Evolutionary conservation across 2,888 invertebrate genomes (phyloP).

Genomic region (Acanthosepion lycidas): DNA sequence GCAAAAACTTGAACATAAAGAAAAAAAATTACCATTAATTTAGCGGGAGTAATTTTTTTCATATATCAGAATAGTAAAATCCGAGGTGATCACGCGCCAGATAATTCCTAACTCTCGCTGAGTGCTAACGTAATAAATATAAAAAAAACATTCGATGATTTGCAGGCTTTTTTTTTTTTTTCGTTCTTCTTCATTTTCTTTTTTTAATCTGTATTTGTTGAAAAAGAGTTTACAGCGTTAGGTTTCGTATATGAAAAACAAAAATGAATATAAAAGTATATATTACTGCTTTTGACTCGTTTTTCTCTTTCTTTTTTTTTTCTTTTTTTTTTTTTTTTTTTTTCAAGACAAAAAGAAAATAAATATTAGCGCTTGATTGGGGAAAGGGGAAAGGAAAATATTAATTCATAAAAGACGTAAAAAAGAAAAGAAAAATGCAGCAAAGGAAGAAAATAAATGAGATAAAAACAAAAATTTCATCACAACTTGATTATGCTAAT

Average conservation of each 20-base stretch:
- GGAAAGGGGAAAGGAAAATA: background rate
- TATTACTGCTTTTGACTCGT: background rate
- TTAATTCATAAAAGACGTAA: background rate
- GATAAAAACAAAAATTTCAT: background rate
- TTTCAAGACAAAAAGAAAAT: background rate
- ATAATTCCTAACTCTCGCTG: background rate
- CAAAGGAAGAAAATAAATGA: background rate
- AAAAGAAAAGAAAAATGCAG: background rate
- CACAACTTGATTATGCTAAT: background rate
- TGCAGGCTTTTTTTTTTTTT: background rate
- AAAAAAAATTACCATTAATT: too few species aligned
- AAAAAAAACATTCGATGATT: background rate
- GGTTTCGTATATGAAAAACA: background rate
- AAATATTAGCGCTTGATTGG: background rate
- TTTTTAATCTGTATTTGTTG: too few species aligned
- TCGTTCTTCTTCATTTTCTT: background rate
- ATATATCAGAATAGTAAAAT: background rate
- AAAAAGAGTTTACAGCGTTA: background rate
- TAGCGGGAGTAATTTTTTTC: too few species aligned
- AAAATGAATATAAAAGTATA: background rate
- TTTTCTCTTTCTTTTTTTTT: background rate
- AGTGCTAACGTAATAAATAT: background rate
- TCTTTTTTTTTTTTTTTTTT: background rate
- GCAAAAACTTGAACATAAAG: too few species aligned
- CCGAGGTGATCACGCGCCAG: background rate